Percentiles rank a stretch among this genome's conserved stretches.
phyloP scores from a whole-genome alignment of 1,140 invertebrate genomes.

The Tenebrio molitor region DNA sequence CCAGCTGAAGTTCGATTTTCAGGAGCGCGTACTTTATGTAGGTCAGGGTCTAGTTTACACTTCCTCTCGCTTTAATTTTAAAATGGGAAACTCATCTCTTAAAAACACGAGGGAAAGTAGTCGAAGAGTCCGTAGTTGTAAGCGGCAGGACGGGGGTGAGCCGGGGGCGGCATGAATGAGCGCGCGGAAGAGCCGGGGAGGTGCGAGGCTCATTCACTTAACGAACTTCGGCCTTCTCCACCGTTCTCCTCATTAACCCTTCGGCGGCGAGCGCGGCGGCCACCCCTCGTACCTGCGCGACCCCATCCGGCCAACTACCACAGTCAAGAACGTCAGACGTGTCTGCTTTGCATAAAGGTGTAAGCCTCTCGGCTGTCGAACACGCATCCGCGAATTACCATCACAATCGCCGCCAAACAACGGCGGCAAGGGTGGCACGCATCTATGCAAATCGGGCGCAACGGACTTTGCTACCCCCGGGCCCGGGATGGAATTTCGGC shows the following conservation, averaged over 20 bases:
- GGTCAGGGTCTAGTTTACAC: slow-evolving; percentile 60
- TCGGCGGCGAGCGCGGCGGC: not conserved
- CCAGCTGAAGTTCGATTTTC: slow-evolving; percentile 4
- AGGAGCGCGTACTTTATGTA: slow-evolving; percentile 38
- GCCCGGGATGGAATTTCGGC: not conserved
- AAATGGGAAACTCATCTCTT: slow-evolving; percentile 61
- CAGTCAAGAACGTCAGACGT: slow-evolving; percentile 34
- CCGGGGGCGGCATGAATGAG: slow-evolving; percentile 42
- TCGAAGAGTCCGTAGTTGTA: slow-evolving; percentile 47
- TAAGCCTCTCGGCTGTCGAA: not conserved
- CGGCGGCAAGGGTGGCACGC: not conserved
- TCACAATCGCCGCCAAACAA: slow-evolving; percentile 41
- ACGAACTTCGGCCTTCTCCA: slow-evolving; percentile 44
- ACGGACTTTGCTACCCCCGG: slow-evolving; percentile 14
- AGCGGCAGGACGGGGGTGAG: slow-evolving; percentile 37
- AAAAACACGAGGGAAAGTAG: slow-evolving; percentile 56
- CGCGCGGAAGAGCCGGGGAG: slow-evolving; percentile 8
- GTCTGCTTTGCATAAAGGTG: slow-evolving; percentile 44
- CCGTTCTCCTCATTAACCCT: slow-evolving; percentile 17
- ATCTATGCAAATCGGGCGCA: slow-evolving; percentile 29
- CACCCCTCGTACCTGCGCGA: not conserved
- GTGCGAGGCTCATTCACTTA: slow-evolving; percentile 46
- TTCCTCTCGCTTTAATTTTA: slow-evolving; percentile 59
- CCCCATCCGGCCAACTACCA: not conserved
- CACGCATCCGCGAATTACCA: slow-evolving; percentile 30